A percentile compares a stretch with the other conserved stretches of the same genome.
Evolutionary conservation across 2,113 vertebrate species (phyloP).

Genomic region (Hucho hucho): DNA sequence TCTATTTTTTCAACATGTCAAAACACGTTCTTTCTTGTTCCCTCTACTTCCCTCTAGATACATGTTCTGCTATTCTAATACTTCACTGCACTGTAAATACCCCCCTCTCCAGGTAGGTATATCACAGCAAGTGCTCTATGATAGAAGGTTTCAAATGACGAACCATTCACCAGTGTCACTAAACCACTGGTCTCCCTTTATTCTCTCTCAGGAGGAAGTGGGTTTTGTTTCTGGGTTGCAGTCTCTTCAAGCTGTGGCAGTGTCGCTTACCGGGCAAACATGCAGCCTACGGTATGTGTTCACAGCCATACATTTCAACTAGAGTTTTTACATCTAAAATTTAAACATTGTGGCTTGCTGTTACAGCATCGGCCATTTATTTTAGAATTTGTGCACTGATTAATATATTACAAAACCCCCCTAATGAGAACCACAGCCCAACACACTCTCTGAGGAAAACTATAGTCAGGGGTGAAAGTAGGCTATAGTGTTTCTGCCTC

Average conservation of each 20-base stretch:
- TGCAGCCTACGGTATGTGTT: slow-evolving; percentile 10
- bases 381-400: background rate
- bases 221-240: slow-evolving; percentile 33
- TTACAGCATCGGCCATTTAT: background rate
- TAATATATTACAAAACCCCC: background rate
- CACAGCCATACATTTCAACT: background rate
- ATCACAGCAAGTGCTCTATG: background rate
- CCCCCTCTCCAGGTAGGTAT: background rate
- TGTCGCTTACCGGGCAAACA: background rate
- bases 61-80: slow-evolving; percentile 30
- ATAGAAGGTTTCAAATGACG: slow-evolving; percentile 27
- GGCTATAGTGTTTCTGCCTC: too few species aligned
- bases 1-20: slow-evolving; percentile 31
- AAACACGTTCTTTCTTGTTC: slow-evolving; percentile 52
- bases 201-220: slow-evolving; percentile 51
- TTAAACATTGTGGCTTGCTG: background rate
- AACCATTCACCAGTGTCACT: background rate
- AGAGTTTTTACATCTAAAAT: background rate
- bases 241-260: slow-evolving; percentile 7
- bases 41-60: slow-evolving; percentile 44
- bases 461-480: too few species aligned
- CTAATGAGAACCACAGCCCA: too few species aligned
- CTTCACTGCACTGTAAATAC: background rate
- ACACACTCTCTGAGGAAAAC: too few species aligned
- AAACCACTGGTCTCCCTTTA: slow-evolving; percentile 10